Conservation (phyloP, 2,888 invertebrate species). For the Bhutanitis thaidina region DNA sequence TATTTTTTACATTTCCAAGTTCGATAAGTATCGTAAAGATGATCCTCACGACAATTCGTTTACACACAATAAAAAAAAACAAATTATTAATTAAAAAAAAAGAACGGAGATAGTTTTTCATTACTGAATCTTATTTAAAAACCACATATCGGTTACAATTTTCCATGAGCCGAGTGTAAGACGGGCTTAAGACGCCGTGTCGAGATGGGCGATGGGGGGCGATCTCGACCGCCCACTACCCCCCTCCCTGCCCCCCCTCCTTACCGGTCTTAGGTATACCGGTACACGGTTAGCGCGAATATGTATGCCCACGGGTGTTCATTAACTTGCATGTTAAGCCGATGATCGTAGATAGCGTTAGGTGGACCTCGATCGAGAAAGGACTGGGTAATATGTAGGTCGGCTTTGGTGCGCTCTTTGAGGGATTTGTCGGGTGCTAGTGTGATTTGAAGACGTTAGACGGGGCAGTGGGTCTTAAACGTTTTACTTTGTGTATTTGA, state of each 20-base stretch:
- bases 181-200: constrained; percentile 41
- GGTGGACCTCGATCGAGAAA: constrained; percentile 34
- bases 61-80: too few relatives aligned
- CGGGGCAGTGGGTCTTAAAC: background rate
- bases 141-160: constrained; percentile 16
- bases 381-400: background rate
- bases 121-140: constrained; percentile 1
- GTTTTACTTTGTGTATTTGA: background rate
- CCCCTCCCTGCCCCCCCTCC: constrained; percentile 25
- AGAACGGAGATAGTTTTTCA: too few relatives aligned
- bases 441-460: background rate
- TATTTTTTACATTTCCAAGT: too few relatives aligned
- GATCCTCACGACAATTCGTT: too few relatives aligned
- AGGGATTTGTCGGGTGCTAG: constrained; percentile 13
- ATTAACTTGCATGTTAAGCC: constrained; percentile 71
- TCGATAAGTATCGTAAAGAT: too few relatives aligned
- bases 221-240: constrained; percentile 26
- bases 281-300: constrained; percentile 45
- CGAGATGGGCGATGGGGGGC: constrained; percentile 23
- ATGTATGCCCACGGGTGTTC: constrained; percentile 59
- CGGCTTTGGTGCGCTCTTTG: constrained; percentile 11
- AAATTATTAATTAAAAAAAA: background rate
- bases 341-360: constrained; percentile 53
- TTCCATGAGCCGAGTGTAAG: constrained; percentile 18
- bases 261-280: constrained; percentile 30